A percentile compares a stretch with the other conserved stretches of the same genome.
Evolutionary conservation across 2,113 vertebrate species (phyloP).

Genomic region (Pycnonotus jocosus): DNA sequence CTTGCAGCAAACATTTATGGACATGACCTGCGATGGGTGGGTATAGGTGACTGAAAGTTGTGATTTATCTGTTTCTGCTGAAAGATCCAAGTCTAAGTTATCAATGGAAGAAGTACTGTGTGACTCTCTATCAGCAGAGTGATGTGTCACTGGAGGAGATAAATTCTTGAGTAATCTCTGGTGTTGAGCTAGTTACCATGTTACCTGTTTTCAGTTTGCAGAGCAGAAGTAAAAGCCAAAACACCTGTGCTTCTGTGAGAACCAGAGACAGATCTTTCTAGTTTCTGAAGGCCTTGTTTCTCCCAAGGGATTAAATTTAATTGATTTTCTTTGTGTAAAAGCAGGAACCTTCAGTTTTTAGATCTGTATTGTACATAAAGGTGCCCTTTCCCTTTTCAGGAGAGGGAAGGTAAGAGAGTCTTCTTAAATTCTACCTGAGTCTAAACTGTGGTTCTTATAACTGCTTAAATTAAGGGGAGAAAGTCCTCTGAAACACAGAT

Average conservation of each 20-base stretch:
- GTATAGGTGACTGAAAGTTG: neutral
- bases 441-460: neutral
- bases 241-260: neutral
- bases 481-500: neutral
- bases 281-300: neutral
- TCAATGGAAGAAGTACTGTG: neutral
- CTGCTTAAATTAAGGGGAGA: neutral
- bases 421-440: neutral
- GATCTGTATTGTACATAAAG: neutral
- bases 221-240: neutral
- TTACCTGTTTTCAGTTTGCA: neutral
- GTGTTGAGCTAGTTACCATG: neutral
- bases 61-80: neutral
- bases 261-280: neutral
- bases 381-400: neutral
- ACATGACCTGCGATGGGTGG: fast-evolving
- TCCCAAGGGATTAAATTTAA: neutral
- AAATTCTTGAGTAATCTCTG: neutral
- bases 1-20: neutral
- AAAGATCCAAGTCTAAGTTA: neutral
- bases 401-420: neutral
- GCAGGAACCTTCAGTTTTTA: neutral
- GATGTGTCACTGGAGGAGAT: neutral
- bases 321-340: neutral
- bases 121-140: neutral